phyloP scores from a whole-genome alignment of 2,113 vertebrate genomes.

The Pelodiscus sinensis region DNA sequence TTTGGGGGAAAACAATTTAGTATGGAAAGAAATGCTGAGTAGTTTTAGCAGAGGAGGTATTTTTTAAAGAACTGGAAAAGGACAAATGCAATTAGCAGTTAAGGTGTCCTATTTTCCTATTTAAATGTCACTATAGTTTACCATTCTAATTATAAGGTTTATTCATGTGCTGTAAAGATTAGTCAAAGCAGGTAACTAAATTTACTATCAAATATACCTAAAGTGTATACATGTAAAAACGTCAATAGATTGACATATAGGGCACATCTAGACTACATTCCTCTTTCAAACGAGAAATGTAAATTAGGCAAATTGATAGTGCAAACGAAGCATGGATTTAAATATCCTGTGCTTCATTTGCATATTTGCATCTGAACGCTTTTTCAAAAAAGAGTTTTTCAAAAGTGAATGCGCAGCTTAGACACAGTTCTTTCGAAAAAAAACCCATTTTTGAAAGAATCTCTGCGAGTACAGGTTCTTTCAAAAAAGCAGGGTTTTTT shows the following conservation, averaged over 20 bases:
- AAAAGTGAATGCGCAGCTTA: no score
- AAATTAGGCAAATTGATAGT: no score
- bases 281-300: no score
- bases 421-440: no score
- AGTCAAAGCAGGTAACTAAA: not conserved
- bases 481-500: no score
- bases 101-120: not conserved
- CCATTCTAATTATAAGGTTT: not conserved
- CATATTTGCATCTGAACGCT: no score
- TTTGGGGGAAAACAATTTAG: not conserved
- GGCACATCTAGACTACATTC: no score
- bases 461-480: no score
- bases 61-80: not conserved
- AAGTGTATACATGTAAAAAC: not conserved
- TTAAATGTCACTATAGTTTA: not conserved
- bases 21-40: fast-evolving
- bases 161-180: not conserved
- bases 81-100: not conserved
- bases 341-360: no score
- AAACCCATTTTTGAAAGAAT: no score
- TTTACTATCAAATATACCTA: not conserved
- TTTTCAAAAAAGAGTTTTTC: no score
- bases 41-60: not conserved
- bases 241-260: not conserved
- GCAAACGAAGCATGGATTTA: no score